phyloP scores from a whole-genome alignment of 2,797 vertebrate genomes.

The Gallirallus australis region DNA sequence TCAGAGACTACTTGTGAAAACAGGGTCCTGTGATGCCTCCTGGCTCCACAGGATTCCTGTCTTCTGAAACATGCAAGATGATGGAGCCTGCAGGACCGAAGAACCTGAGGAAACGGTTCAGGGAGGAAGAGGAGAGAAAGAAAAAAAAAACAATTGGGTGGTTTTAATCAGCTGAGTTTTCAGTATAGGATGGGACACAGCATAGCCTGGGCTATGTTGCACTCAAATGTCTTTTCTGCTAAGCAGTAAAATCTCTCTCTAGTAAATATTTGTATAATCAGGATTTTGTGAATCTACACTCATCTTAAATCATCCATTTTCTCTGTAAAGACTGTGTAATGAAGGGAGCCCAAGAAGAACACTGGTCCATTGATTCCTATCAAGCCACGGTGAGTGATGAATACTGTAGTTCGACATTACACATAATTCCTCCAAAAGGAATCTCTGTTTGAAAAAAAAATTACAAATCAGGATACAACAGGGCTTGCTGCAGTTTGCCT shows the following conservation, averaged over 20 bases:
- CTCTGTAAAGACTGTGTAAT: conserved; percentile 20
- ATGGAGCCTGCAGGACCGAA: not conserved
- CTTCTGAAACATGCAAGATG: not conserved
- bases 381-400: conserved; percentile 32
- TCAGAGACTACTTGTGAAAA: conserved; percentile 3
- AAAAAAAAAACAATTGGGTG: not conserved
- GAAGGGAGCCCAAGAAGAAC: conserved; percentile 39
- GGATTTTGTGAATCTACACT: conserved; percentile 11
- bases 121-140: not conserved
- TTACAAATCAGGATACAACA: not conserved
- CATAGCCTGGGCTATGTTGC: not conserved
- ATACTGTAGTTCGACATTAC: conserved; percentile 17
- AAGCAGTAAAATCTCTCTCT: not conserved
- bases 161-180: not conserved
- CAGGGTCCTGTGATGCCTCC: not conserved
- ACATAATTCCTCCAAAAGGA: conserved; percentile 7
- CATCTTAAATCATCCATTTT: conserved; percentile 15
- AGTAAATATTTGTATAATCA: conserved; percentile 39
- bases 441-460: not conserved
- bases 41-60: not conserved
- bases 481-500: not conserved
- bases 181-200: not conserved
- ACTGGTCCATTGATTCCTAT: conserved; percentile 52
- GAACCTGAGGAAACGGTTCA: not conserved
- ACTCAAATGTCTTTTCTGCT: not conserved